Percentiles rank a stretch among this genome's conserved stretches.
phyloP scores from a whole-genome alignment of 2,113 vertebrate species.

The Bubo bubo region DNA sequence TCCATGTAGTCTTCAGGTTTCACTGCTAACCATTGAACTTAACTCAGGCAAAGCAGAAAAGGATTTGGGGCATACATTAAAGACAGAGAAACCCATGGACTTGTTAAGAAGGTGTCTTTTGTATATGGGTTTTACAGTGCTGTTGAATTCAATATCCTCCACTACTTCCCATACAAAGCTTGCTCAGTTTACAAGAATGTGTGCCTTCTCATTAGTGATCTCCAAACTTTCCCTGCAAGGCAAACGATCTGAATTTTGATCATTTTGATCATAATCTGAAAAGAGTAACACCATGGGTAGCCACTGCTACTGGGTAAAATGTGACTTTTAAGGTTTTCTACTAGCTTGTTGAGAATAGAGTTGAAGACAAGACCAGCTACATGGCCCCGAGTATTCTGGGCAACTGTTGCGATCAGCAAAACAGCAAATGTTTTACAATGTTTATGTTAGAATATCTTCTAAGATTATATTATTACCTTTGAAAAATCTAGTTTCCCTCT shows the following conservation, averaged over 20 bases:
- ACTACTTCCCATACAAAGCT: background rate
- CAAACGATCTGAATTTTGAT: background rate
- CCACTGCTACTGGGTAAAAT: rapidly evolving
- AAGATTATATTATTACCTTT: background rate
- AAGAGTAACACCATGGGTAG: background rate
- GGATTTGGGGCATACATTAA: background rate
- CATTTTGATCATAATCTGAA: background rate
- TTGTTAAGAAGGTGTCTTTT: background rate
- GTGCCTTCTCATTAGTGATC: background rate
- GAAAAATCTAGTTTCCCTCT: background rate
- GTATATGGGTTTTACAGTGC: background rate
- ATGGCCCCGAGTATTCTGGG: background rate
- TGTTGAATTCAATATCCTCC: background rate
- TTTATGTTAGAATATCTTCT: background rate
- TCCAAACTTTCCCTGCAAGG: background rate
- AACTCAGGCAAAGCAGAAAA: background rate
- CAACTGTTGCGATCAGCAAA: background rate
- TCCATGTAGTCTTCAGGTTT: background rate
- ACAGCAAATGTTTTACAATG: background rate
- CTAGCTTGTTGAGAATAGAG: background rate
- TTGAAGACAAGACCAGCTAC: background rate
- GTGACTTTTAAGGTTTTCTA: background rate
- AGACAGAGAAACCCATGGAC: background rate
- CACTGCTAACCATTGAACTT: background rate
- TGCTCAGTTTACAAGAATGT: background rate